Conservation (phyloP, 2,888 invertebrate species). For the Zygothrica quintamaculata region DNA sequence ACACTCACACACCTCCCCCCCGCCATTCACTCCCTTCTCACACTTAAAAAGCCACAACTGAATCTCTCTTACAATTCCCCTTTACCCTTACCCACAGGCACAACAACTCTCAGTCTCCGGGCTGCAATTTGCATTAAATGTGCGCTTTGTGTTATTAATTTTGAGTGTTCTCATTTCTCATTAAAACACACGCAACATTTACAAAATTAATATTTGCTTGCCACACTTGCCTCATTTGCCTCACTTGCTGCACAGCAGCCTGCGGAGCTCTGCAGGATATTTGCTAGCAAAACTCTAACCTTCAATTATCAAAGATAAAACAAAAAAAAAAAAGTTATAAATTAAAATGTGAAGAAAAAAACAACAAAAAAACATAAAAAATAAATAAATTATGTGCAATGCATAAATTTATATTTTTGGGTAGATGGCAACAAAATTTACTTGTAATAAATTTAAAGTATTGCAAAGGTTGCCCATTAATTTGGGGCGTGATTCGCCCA, state of each 20-base stretch:
- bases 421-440: conserved; percentile 9
- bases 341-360: conserved; percentile 21
- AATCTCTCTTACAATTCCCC: no score
- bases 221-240: conserved; percentile 35
- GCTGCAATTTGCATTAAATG: conserved; percentile 78
- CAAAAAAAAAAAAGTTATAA: conserved; percentile 7
- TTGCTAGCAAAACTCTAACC: conserved; percentile 12
- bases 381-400: conserved; percentile 38
- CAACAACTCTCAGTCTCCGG: conserved; percentile 35
- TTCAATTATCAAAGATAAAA: conserved; percentile 20
- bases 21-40: background rate
- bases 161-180: conserved; percentile 71
- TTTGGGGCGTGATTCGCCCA: no score
- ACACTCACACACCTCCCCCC: no score
- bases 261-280: conserved; percentile 5
- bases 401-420: conserved; percentile 40
- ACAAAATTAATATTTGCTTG: conserved; percentile 51
- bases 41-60: background rate
- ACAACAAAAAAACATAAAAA: conserved; percentile 9
- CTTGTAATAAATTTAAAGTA: conserved; percentile 28
- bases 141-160: conserved; percentile 78
- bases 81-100: background rate
- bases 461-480: background rate
- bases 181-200: conserved; percentile 66
- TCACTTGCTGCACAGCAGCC: conserved; percentile 7